Evolutionary conservation across 2,888 invertebrate species (phyloP).

Genomic region (Ptilodon capucinus): DNA sequence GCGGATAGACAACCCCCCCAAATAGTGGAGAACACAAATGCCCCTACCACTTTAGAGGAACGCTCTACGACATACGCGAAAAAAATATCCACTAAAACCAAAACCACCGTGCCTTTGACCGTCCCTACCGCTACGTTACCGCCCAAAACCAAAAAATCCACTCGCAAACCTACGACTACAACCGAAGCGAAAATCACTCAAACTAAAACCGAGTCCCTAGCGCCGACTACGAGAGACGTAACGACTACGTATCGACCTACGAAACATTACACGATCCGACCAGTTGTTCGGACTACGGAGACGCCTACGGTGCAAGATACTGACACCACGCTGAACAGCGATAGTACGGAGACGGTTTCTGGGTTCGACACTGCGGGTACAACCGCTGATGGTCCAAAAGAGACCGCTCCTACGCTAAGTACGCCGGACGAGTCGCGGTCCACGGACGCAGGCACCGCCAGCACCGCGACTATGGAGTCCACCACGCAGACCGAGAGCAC

Average conservation of each 20-base stretch:
- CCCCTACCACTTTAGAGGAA: constrained; percentile 64
- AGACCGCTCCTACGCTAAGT: constrained; percentile 58
- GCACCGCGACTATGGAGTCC: constrained; percentile 62
- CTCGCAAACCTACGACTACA: constrained; percentile 64
- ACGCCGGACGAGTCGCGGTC: constrained; percentile 59
- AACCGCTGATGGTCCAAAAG: constrained; percentile 58
- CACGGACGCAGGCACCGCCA: constrained; percentile 63
- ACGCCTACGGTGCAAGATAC: constrained; percentile 69
- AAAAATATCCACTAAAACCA: constrained; percentile 68
- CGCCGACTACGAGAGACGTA: constrained; percentile 52
- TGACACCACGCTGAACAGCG: constrained; percentile 74
- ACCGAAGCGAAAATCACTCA: constrained; percentile 61
- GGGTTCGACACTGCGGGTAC: constrained; percentile 61
- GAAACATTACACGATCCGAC: constrained; percentile 80
- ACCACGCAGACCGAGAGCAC: constrained; percentile 64
- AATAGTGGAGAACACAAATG: constrained; percentile 51
- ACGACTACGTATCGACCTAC: constrained; percentile 70
- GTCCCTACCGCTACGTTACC: constrained; percentile 62
- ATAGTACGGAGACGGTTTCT: constrained; percentile 78
- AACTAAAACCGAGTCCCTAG: constrained; percentile 55
- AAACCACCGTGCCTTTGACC: constrained; percentile 63
- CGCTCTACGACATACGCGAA: constrained; percentile 66
- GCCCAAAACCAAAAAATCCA: constrained; percentile 67
- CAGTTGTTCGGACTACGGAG: constrained; percentile 66
- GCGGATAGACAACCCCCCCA: constrained; percentile 67